Conservation (phyloP, 2,888 invertebrate genomes). For the Mimachlamys varia region DNA sequence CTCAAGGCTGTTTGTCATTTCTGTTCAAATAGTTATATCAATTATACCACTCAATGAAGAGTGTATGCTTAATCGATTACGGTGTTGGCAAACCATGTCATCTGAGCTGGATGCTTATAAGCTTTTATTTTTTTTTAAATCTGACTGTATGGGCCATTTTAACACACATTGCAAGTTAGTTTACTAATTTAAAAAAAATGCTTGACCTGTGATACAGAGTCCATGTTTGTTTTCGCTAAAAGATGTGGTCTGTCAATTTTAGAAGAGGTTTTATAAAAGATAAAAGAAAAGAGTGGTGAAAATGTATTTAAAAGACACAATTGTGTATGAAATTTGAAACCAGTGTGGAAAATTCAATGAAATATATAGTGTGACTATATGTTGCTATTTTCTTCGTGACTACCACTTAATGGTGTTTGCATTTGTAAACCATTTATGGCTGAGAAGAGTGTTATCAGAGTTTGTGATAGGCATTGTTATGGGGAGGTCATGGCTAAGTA, state of each 20-base stretch:
- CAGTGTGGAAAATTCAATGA: not conserved
- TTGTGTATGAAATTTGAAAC: not conserved
- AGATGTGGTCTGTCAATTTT: not conserved
- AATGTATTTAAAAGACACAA: not conserved
- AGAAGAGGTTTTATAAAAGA: not conserved
- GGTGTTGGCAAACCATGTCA: not conserved
- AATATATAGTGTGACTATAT: not conserved
- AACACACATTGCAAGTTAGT: not conserved
- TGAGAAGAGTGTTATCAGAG: conserved; percentile 25
- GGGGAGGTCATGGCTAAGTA: conserved; percentile 34
- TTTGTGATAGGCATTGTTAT: conserved; percentile 25
- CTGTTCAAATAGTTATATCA: conserved; percentile 17
- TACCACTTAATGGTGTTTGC: conserved; percentile 14
- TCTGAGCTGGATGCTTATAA: not conserved
- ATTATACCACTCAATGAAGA: conserved; percentile 3
- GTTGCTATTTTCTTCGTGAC: not conserved
- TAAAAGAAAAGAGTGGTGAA: not conserved
- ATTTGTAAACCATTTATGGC: conserved; percentile 33
- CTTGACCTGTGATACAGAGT: too few relatives aligned
- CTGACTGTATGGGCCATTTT: not conserved
- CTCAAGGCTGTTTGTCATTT: not conserved
- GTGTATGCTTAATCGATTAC: conserved; percentile 17
- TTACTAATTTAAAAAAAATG: too few relatives aligned
- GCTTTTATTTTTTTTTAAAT: not conserved
- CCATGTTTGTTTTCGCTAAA: not conserved